Percentiles rank a stretch among this genome's conserved stretches.
Evolutionary conservation across 1,140 invertebrate genomes (phyloP).

Genomic region (Liolophura sinensis): DNA sequence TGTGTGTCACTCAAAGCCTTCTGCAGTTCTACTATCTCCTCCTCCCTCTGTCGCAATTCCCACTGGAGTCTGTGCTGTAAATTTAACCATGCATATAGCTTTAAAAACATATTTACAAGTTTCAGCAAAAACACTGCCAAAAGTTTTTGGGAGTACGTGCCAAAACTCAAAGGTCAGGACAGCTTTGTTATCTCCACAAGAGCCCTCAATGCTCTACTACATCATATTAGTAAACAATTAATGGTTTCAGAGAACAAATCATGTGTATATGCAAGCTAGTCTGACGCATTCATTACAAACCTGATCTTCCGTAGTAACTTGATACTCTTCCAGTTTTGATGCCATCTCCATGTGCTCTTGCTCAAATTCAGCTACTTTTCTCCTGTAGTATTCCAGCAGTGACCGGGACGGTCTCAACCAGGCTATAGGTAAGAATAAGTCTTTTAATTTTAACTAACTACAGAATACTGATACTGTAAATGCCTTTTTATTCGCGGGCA

Average conservation of each 20-base stretch:
- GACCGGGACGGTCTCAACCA: slow-evolving; percentile 57
- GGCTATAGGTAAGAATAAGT: slow-evolving; percentile 32
- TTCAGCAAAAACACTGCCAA: too few species aligned
- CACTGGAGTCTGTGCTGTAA: slow-evolving; percentile 54
- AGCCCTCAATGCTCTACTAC: too few species aligned
- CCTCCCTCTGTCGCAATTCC: slow-evolving; percentile 55
- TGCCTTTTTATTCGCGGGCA: too few species aligned
- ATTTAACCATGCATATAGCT: neutral
- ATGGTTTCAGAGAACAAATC: neutral
- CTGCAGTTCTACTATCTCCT: slow-evolving; percentile 59
- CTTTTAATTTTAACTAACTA: neutral
- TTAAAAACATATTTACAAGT: too few species aligned
- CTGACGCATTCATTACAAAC: slow-evolving; percentile 23
- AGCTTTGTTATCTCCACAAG: too few species aligned
- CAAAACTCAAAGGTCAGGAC: too few species aligned
- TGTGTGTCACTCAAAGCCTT: slow-evolving; percentile 61
- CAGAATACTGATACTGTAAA: neutral
- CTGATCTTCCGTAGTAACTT: slow-evolving; percentile 56
- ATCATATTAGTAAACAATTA: too few species aligned
- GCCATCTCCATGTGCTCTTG: slow-evolving; percentile 54
- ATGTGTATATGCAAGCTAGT: neutral
- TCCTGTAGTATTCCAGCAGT: slow-evolving; percentile 58
- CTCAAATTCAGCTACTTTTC: slow-evolving; percentile 60
- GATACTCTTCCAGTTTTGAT: slow-evolving; percentile 53
- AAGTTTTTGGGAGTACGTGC: too few species aligned